Percentiles rank a stretch among this genome's conserved stretches.
phyloP scores from a whole-genome alignment of 2,888 invertebrate genomes.

The Dynastes grantii region DNA sequence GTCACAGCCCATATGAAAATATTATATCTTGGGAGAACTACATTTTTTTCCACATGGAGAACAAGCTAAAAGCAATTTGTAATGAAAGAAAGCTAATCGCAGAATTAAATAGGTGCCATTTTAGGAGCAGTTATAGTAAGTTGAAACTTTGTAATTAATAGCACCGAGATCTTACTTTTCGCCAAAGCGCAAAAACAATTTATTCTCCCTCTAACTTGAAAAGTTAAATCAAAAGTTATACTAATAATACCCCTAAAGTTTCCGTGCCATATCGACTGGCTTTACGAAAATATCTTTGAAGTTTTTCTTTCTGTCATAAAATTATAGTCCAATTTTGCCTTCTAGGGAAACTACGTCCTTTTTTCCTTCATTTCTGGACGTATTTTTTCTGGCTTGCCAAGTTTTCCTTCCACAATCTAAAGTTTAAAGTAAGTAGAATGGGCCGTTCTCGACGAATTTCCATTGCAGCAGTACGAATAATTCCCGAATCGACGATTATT shows the following conservation, averaged over 20 bases:
- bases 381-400: constrained; percentile 8
- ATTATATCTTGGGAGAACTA: too few species aligned
- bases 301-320: constrained; percentile 23
- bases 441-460: background rate
- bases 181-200: background rate
- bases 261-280: constrained; percentile 3
- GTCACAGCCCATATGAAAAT: too few species aligned
- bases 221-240: constrained; percentile 29
- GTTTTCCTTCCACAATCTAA: constrained; percentile 14
- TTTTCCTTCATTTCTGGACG: background rate
- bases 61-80: too few species aligned
- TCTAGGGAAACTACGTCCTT: background rate
- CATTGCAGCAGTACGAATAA: constrained; percentile 21
- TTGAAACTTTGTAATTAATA: constrained; percentile 4
- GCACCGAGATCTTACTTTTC: background rate
- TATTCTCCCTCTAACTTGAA: background rate
- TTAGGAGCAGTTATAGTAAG: background rate
- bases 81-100: too few species aligned
- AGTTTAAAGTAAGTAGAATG: constrained; percentile 35
- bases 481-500: constrained; percentile 50
- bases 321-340: constrained; percentile 4
- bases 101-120: too few species aligned
- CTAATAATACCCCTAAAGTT: constrained; percentile 8
- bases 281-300: constrained; percentile 15
- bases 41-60: too few species aligned